Base-by-base conservation (phyloP, 2,888 invertebrate genomes). In the Amiota minor region DNA sequence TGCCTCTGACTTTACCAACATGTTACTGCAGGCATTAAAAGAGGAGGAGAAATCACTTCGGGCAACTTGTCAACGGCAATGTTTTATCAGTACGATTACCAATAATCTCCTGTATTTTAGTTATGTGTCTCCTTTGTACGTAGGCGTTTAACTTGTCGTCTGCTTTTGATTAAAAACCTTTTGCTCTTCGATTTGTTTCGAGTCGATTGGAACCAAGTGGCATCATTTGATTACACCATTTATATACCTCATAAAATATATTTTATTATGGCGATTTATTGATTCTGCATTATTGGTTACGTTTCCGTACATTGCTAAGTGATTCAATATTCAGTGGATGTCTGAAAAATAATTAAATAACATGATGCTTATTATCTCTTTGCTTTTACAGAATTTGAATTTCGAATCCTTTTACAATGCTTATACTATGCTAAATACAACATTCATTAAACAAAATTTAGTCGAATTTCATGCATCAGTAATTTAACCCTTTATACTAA, bases 61-160 rank as follows among this genome's bases (percentile, higher is more conserved):
- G 16, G 50, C 53, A 49, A 68, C 68, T 61, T 61, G 65, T 72
- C 72, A 65, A 18, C 11, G 46, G 46, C 59, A 55, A 68, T 72
- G 72, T 72, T 72, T 35, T 72, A 72, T 72, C 72, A 72, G 61
- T 68, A 61, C 50, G 72, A 67, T 72, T 72, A 72, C 61, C 72
- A 47, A 68, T 72, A 68, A 72, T 72, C 59, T 59, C 49, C 47
- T 61, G 64, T 65, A 45, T 64, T 64, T 64, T 64, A 55, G 53
- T 45, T 65, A 16, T 65, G 65, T 3, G 11, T 65, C 49, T 65
- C 67, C 53, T 35, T 68, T 68, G 50, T 59, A 1, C 12, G 16
- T 68, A 53, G 20, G 67, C 67, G 20, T 50, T 49, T 20, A 12
- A 9, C 50, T 49, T 68, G 3, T 47, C 16, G 20, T 59, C 50